phyloP scores from a whole-genome alignment of 2,888 invertebrate species.

The Drosophila robusta region DNA sequence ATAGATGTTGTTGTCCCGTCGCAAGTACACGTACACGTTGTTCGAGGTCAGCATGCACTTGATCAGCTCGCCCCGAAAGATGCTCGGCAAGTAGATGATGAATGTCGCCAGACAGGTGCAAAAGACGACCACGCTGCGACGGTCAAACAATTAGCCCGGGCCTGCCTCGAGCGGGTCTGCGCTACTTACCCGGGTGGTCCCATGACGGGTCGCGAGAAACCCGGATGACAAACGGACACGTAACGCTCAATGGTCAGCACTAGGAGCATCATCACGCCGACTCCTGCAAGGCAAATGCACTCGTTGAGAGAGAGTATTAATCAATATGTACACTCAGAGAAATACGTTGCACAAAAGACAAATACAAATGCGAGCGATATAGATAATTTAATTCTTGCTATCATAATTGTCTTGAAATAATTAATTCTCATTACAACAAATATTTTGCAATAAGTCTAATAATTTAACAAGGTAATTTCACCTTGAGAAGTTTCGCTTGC shows the following conservation, averaged over 20 bases:
- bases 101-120: conserved; percentile 89
- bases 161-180: too few species aligned
- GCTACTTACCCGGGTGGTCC: conserved; percentile 87
- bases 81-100: conserved; percentile 89
- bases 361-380: too few species aligned
- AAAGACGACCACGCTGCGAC: conserved; percentile 86
- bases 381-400: too few species aligned
- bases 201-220: conserved; percentile 88
- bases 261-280: conserved; percentile 91
- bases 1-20: conserved; percentile 86
- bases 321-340: too few species aligned
- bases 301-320: too few species aligned
- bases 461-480: too few species aligned
- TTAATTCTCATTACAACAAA: too few species aligned
- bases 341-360: too few species aligned
- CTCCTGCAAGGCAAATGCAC: conserved; percentile 84
- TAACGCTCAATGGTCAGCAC: conserved; percentile 91
- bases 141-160: background rate
- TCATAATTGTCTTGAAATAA: too few species aligned
- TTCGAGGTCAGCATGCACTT: conserved; percentile 86
- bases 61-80: conserved; percentile 88
- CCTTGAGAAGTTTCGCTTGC: too few species aligned
- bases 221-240: conserved; percentile 91
- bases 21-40: conserved; percentile 87
- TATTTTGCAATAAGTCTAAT: too few species aligned